Percentiles rank a stretch among this genome's conserved stretches.
phyloP scores from a whole-genome alignment of 2,888 invertebrate species.

The Drosophila mettleri region DNA sequence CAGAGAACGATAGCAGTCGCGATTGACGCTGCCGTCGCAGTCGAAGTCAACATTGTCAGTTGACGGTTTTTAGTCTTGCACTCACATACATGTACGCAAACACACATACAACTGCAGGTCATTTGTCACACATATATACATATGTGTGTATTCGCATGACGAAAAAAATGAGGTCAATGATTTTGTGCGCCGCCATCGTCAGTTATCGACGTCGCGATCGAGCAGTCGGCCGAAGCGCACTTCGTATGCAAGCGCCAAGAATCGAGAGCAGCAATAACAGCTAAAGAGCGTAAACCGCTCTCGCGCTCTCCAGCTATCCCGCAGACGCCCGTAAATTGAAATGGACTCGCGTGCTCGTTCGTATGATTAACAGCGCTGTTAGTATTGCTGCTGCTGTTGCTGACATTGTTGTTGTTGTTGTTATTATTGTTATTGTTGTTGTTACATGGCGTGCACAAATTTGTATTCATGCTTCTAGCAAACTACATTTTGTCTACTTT shows the following conservation, averaged over 20 bases:
- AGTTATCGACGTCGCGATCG: conserved; percentile 74
- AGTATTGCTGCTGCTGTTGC: conserved; percentile 26
- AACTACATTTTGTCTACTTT: conserved; percentile 68
- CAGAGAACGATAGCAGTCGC: conserved; percentile 60
- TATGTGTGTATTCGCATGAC: conserved; percentile 66
- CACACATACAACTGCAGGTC: conserved; percentile 46
- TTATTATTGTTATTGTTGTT: conserved; percentile 26
- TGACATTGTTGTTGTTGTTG: conserved; percentile 30
- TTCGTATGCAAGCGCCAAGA: conserved; percentile 68
- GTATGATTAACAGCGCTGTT: conserved; percentile 58
- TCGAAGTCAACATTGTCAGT: conserved; percentile 36
- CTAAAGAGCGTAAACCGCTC: conserved; percentile 59
- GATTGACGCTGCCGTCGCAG: conserved; percentile 17
- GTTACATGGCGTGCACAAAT: conserved; percentile 44
- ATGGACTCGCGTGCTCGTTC: conserved; percentile 44
- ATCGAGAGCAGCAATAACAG: conserved; percentile 27
- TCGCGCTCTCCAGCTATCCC: conserved; percentile 23
- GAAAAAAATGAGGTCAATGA: conserved; percentile 81
- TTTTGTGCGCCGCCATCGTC: conserved; percentile 71
- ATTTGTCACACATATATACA: conserved; percentile 30
- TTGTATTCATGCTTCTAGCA: conserved; percentile 45
- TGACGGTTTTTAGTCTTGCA: conserved; percentile 48
- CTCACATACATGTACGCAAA: conserved; percentile 54
- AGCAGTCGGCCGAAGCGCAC: conserved; percentile 55
- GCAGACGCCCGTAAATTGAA: conserved; percentile 40